A percentile compares a stretch with the other conserved stretches of the same genome.
Conservation (phyloP, 2,113 vertebrate genomes). For the Mormyrus lacerda region DNA sequence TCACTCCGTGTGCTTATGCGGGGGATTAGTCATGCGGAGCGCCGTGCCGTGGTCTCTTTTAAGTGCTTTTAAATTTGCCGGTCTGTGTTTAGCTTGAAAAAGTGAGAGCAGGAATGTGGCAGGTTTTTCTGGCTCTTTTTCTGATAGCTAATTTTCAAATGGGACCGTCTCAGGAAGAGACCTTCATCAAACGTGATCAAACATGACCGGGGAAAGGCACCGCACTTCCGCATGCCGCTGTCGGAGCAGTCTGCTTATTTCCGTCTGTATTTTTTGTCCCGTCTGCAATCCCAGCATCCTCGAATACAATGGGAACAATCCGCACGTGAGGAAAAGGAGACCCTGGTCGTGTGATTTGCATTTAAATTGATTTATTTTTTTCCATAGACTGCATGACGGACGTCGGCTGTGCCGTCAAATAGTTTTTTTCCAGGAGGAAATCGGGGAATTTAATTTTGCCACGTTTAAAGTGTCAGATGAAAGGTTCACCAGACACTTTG, state of each 20-base stretch:
- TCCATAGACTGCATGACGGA: conserved; percentile 38
- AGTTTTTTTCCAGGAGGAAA: conserved; percentile 36
- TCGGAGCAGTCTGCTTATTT: neutral
- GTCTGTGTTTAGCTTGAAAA: conserved; percentile 1
- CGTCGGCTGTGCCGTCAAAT: conserved; percentile 39
- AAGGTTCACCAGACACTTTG: conserved; percentile 11
- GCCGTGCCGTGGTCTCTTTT: neutral
- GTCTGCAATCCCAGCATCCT: conserved; percentile 32
- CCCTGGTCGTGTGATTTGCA: conserved; percentile 49
- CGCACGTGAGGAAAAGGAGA: conserved; percentile 33
- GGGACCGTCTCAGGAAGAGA: neutral
- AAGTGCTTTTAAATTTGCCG: conserved; percentile 17
- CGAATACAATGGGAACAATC: conserved; percentile 21
- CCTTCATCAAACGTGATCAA: neutral
- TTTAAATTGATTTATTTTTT: conserved; percentile 54
- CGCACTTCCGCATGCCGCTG: neutral
- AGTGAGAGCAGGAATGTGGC: neutral
- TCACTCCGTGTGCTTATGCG: conserved; percentile 12
- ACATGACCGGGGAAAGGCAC: neutral
- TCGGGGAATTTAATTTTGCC: conserved; percentile 29
- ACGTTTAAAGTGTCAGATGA: conserved; percentile 7
- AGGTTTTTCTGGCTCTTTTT: neutral
- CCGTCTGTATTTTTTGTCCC: neutral
- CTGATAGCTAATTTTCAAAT: neutral
- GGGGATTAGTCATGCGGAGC: conserved; percentile 26